Evolutionary conservation across 2,888 invertebrate genomes (phyloP).

Genomic region (Sepioteuthis lessoniana): DNA sequence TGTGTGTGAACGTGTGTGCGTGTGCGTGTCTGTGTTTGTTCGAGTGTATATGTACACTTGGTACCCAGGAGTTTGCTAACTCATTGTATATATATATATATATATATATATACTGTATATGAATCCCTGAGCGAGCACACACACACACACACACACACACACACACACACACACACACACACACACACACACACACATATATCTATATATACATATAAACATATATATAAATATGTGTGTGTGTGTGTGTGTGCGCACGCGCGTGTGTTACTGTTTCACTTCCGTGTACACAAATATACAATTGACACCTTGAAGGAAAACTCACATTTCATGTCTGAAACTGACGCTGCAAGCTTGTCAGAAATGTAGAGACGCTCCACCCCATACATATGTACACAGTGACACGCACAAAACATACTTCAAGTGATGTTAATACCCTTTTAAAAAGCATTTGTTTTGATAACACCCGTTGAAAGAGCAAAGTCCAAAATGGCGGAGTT

Average conservation of each 20-base stretch:
- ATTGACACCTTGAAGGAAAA: neutral
- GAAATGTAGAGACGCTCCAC: neutral
- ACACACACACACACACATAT: no score
- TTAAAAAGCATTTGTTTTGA: neutral
- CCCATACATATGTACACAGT: neutral
- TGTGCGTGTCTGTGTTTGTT: no score
- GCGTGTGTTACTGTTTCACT: neutral
- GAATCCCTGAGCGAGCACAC: no score
- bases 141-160: neutral
- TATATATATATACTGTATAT: no score
- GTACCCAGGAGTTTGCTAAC: no score
- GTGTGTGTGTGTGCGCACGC: no score
- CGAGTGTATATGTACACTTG: no score
- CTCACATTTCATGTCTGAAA: neutral
- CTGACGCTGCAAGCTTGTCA: neutral
- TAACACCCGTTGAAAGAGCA: neutral
- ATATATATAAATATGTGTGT: neutral
- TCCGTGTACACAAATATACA: neutral
- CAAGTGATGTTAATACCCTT: constrained; percentile 12
- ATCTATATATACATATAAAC: neutral
- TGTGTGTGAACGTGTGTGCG: no score
- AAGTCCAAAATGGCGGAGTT: neutral
- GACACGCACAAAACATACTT: neutral
- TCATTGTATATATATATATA: no score
- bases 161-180: neutral